Conservation (phyloP, 2,113 vertebrate species). For the Parotia lawesii region DNA sequence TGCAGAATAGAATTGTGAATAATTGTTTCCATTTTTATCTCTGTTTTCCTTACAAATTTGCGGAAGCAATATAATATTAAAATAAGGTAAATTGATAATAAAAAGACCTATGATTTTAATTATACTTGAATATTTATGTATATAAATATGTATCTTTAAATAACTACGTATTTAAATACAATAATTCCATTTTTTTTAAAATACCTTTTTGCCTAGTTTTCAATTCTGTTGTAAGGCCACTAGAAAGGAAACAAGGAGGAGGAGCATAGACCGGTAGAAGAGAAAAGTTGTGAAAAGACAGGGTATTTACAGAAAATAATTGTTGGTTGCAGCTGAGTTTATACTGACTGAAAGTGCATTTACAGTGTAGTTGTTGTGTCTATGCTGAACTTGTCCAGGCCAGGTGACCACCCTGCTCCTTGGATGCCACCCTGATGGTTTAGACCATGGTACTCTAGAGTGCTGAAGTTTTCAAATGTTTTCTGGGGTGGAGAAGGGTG, state of each 20-base stretch:
- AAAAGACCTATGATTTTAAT: not conserved
- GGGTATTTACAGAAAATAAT: not conserved
- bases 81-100: not conserved
- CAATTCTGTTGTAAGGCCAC: not conserved
- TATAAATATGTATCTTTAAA: not conserved
- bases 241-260: not conserved
- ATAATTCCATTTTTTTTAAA: not conserved
- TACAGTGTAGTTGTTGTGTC: not conserved
- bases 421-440: not conserved
- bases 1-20: not conserved
- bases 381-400: not conserved
- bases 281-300: not conserved
- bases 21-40: not conserved
- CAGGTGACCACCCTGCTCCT: not conserved
- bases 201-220: not conserved
- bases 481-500: not conserved
- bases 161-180: not conserved
- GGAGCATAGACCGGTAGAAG: not conserved
- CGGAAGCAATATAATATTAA: not conserved
- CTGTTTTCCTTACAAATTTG: not conserved
- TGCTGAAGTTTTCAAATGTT: not conserved
- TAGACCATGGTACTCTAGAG: fast-evolving
- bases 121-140: not conserved
- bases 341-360: not conserved
- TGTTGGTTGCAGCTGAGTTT: not conserved